Evolutionary conservation across 2,797 vertebrate species (phyloP), one percentile per base, ranked within the genome.

Genomic region (Brachymystax lenok): DNA sequence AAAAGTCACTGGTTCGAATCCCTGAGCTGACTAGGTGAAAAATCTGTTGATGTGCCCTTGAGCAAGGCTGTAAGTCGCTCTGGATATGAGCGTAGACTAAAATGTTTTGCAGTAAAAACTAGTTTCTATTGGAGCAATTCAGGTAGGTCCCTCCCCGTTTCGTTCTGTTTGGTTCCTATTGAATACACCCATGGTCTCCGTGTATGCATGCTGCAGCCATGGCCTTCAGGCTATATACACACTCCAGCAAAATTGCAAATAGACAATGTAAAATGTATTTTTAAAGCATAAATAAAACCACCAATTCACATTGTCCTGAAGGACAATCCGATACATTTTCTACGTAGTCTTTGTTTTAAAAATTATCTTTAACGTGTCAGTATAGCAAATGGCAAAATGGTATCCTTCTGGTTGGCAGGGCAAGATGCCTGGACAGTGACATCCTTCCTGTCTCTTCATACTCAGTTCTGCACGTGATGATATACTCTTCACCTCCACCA

Each of bases 271-370:
- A 12, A 46, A 12, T 13, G 0, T 46, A 54, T 27, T 27, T 46
- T 71, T 14, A 56, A 56, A 72, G 27, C 71, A 54, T 56, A 56
- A 71, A 71, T 71, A 71, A 28, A 71, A 56, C 28, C 3, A 56
- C 30, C 7, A 14, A 72, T 12, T 33, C 46, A 72, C 52, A 19
- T 10, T 33, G 28, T 72, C 71, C 70, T 30, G 24, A 54, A 28
- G 16, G 50, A 72, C 71, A 72, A 27, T 28, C 64, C 3, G 5
- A 67, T 33, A 30, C 27, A 21, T 61, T 7, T 51, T 52, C n/a
- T 66, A 66, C 30, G 21, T 46, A 52, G 50, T 30, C 50, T 68
- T 33, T 33, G 33, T 33, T 33, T 33, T 24, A 4, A 33, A 33
- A 33, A 33, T 33, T 33, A 33, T 46, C 40, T 46, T 46, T 2